Evolutionary conservation across 2,797 vertebrate genomes (phyloP), one percentile per base, ranked within the genome.

Genomic region (Coluber constrictor): DNA sequence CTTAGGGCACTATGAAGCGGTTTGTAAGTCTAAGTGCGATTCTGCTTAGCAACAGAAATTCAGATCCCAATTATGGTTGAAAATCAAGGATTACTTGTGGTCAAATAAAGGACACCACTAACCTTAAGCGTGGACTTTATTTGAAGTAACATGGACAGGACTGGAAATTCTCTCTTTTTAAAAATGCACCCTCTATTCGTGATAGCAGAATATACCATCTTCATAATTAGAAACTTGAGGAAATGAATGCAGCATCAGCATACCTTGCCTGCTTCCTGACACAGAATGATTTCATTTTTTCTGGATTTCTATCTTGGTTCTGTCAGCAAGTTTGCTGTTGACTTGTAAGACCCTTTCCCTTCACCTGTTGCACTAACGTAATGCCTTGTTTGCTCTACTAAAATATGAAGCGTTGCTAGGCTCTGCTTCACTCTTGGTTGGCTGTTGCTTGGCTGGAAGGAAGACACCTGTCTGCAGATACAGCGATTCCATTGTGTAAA

Each of bases 101-200:
- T 95, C 94, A 70, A 89, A 94, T 5, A 89, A 96, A 89, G 94
- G 86, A 93, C 95, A 94, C 29, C 95, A 93, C 94, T 86, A 92
- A 94, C 91, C 86, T 29, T 95, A 89, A n/a, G 92, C 93, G 90
- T 74, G 60, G 93, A 94, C 93, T 43, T 43, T 20, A 88, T 96
- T 63, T 86, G 94, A 96, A 95, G 90, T 66, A 93, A 94, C 87
- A 70, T 55, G 37, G 59, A 29, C 8, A 43, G 25, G n/a, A 2
- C 5, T 88, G n/a, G n/a, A 47, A 56, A 88, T 88, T 61, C 5
- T 55, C 12, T 54, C 8, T 54, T 87, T 90, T 47, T 47, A 96
- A 96, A 96, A 70, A 96, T 96, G 94, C 87, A 95, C 90, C 92
- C 66, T 94, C 94, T 79, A 88, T 96, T 79, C 95, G 91, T 95